These are phyloP conservation scores for Acridotheres tristis DNA, from an alignment of 2,797 vertebrate genomes.

Conservation along the genomic window DNA sequence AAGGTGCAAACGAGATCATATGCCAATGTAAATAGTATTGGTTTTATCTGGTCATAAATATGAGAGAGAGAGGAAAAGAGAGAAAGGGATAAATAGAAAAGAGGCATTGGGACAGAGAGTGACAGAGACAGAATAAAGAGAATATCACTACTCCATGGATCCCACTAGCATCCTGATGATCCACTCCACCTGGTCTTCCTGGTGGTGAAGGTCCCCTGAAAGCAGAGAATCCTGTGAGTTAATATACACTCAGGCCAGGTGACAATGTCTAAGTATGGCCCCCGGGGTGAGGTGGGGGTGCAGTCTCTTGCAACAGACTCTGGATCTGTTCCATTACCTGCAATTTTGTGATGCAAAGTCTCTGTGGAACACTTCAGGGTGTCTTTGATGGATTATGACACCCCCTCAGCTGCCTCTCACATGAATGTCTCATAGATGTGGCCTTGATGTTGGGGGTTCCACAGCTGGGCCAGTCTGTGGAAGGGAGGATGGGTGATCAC, in stretches of 20 bases:
- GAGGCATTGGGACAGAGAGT: background rate
- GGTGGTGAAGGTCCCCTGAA: background rate
- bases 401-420: background rate
- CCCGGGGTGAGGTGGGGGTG: no score
- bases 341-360: background rate
- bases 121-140: background rate
- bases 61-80: background rate
- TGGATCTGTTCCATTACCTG: background rate
- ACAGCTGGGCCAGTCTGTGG: background rate
- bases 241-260: background rate
- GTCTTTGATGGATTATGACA: background rate
- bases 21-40: background rate
- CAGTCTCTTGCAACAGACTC: background rate
- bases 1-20: background rate
- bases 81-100: background rate
- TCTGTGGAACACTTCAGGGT: background rate
- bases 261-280: background rate
- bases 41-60: background rate
- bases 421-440: background rate
- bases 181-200: background rate
- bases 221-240: background rate
- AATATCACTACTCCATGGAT: background rate
- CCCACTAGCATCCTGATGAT: background rate
- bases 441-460: background rate
- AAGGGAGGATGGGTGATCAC: background rate